phyloP scores from a whole-genome alignment of 1,140 invertebrate genomes.

The Oryctes rhinoceros region DNA sequence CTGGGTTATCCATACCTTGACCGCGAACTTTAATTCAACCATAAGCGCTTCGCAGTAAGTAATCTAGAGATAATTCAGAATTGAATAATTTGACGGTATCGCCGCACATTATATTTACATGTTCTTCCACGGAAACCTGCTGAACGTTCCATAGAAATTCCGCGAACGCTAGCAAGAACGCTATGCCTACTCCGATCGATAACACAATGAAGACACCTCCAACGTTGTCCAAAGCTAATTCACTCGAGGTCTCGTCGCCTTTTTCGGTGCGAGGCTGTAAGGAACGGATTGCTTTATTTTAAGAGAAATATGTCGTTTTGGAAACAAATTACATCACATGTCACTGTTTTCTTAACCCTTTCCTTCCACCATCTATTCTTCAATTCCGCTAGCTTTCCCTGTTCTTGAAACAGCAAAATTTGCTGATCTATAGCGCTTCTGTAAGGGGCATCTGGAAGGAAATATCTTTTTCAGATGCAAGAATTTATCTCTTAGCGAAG shows the following conservation, averaged over 20 bases:
- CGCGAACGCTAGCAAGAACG: constrained; percentile 72
- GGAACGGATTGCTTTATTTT: background rate
- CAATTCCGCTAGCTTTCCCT: constrained; percentile 76
- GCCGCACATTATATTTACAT: constrained; percentile 62
- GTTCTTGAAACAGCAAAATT: constrained; percentile 83
- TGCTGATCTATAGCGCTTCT: constrained; percentile 76
- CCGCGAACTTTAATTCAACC: constrained; percentile 70
- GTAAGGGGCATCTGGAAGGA: constrained; percentile 72
- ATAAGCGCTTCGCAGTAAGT: constrained; percentile 69
- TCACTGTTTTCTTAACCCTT: constrained; percentile 58
- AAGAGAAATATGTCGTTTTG: background rate
- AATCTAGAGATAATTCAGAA: constrained; percentile 63
- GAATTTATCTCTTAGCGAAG: background rate
- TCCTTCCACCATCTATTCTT: constrained; percentile 90
- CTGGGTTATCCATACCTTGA: constrained; percentile 70
- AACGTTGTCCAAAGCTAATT: constrained; percentile 82
- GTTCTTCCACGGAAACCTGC: constrained; percentile 79
- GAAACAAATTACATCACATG: constrained; percentile 55
- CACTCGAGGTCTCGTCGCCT: constrained; percentile 58
- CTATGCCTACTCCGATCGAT: constrained; percentile 72
- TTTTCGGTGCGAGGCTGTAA: background rate
- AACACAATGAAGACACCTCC: constrained; percentile 92
- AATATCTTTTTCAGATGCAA: constrained; percentile 8
- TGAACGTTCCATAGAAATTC: constrained; percentile 87
- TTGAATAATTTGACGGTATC: background rate